Evolutionary conservation across 2,113 vertebrate species (phyloP).

Genomic region (Porphyrio hochstetteri): DNA sequence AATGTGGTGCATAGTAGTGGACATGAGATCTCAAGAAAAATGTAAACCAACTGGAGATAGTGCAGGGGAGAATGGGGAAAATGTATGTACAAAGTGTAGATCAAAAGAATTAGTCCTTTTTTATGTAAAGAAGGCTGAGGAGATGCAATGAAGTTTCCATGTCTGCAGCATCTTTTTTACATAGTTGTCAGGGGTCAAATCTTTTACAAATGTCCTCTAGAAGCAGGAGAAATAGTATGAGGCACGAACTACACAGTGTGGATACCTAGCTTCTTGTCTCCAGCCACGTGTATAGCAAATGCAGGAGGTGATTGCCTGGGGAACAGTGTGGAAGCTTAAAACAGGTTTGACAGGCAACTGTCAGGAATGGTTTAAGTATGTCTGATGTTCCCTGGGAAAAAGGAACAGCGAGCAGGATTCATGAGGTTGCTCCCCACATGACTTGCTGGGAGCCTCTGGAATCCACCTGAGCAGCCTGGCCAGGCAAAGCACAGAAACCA

Average conservation of each 20-base stretch:
- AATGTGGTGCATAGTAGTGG: not conserved
- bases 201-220: not conserved
- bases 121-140: not conserved
- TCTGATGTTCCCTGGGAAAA: not conserved
- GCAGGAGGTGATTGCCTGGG: not conserved
- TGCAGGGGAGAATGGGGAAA: not conserved
- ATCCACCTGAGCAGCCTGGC: not conserved
- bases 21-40: not conserved
- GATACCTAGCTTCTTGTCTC: not conserved
- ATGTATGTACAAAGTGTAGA: not conserved
- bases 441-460: not conserved
- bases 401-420: not conserved
- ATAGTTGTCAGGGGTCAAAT: not conserved
- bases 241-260: not conserved
- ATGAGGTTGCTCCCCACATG: accelerated
- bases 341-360: not conserved
- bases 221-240: not conserved
- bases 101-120: not conserved
- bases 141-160: not conserved
- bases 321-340: not conserved
- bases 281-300: not conserved
- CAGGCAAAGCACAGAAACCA: not conserved
- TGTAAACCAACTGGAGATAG: not conserved
- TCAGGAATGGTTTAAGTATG: not conserved
- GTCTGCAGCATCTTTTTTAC: not conserved